These are phyloP conservation scores for Torymus aiolomorphi DNA, from an alignment of 2,888 invertebrate species.

Conservation along the genomic window DNA sequence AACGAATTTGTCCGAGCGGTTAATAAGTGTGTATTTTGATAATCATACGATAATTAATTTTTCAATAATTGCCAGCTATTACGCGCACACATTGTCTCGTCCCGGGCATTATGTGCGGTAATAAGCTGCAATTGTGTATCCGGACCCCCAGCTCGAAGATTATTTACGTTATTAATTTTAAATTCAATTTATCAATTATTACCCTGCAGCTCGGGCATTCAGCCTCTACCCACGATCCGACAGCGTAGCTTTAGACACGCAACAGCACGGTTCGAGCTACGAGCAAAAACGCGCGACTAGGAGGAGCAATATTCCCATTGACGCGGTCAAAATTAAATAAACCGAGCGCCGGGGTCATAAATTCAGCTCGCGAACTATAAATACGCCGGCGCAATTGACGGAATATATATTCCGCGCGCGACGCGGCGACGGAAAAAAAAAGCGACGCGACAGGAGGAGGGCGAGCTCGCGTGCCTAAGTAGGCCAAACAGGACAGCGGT, in stretches of 20 bases:
- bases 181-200: too few species aligned
- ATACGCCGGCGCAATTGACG: neutral
- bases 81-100: neutral
- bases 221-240: too few species aligned
- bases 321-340: neutral
- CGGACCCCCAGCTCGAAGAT: too few species aligned
- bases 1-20: conserved; percentile 34
- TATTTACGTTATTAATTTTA: too few species aligned
- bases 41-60: conserved; percentile 40
- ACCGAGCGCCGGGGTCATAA: neutral
- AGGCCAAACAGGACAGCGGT: conserved; percentile 58
- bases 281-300: too few species aligned
- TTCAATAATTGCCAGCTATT: conserved; percentile 27
- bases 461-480: conserved; percentile 54
- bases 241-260: too few species aligned
- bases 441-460: neutral
- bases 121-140: too few species aligned
- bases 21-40: conserved; percentile 24
- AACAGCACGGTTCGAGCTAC: too few species aligned
- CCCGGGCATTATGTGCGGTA: neutral
- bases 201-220: too few species aligned
- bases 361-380: conserved; percentile 16
- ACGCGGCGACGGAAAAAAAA: conserved; percentile 33
- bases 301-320: too few species aligned
- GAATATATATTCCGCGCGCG: too few species aligned